Conservation (phyloP, 2,797 vertebrate genomes). For the Halcyon smyrnensis region DNA sequence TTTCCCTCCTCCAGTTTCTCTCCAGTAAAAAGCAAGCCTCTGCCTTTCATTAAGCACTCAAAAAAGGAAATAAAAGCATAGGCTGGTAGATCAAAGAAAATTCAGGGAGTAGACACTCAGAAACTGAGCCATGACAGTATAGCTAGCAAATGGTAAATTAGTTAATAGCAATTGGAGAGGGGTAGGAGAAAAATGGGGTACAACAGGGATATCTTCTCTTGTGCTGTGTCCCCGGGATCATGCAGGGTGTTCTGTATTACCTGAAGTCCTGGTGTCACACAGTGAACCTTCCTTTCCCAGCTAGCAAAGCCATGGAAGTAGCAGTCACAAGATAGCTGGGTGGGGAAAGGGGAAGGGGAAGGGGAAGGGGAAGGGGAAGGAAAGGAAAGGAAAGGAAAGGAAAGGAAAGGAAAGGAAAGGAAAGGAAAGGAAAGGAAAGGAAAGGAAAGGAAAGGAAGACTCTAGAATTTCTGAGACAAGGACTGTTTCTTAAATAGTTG, state of each 20-base stretch:
- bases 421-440: too few species aligned
- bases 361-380: too few species aligned
- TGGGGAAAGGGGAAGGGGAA: too few species aligned
- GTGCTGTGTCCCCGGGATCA: background rate
- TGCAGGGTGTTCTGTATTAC: background rate
- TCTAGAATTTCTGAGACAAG: background rate
- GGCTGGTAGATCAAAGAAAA: background rate
- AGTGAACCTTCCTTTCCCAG: background rate
- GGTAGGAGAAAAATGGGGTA: background rate
- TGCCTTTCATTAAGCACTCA: background rate
- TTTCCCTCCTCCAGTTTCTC: slow-evolving; percentile 28
- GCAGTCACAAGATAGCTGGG: background rate
- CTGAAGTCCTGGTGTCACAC: background rate
- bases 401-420: too few species aligned
- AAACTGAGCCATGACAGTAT: background rate
- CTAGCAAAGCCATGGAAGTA: background rate
- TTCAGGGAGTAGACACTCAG: background rate
- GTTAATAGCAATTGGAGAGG: background rate
- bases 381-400: background rate
- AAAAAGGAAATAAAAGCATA: background rate
- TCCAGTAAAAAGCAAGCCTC: background rate
- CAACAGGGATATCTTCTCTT: background rate
- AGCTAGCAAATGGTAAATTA: background rate
- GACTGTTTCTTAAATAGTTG: background rate
- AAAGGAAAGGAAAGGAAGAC: background rate